These are phyloP conservation scores for Crocidura indochinensis DNA, from an alignment of 2,797 vertebrate species.

Conservation along the genomic window DNA sequence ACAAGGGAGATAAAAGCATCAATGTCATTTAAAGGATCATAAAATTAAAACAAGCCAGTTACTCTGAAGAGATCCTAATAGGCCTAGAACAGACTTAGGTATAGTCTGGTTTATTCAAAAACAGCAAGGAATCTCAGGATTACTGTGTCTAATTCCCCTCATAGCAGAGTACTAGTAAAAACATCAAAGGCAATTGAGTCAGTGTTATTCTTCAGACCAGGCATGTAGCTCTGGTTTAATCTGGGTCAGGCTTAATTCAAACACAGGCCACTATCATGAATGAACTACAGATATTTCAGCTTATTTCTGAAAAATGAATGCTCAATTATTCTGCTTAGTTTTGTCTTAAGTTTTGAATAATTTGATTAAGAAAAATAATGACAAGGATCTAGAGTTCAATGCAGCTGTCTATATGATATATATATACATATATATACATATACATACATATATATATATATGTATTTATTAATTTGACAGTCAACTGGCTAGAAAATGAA, in stretches of 20 bases:
- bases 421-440: no score
- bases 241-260: neutral
- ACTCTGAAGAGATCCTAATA: conserved; percentile 1
- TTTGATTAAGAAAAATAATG: neutral
- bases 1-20: neutral
- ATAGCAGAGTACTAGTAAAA: neutral
- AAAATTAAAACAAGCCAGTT: conserved; percentile 22
- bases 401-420: no score
- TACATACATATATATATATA: no score
- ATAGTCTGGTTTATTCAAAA: neutral
- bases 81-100: neutral
- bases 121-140: neutral
- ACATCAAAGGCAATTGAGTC: neutral
- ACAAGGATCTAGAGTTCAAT: neutral
- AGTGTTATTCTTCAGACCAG: neutral
- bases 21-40: neutral
- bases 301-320: neutral
- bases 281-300: neutral
- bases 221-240: neutral
- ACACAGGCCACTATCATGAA: neutral
- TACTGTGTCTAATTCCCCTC: neutral
- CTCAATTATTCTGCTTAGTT: neutral
- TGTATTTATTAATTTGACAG: neutral
- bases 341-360: neutral
- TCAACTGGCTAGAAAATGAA: neutral